Evolutionary conservation across 2,888 invertebrate genomes (phyloP), one percentile per base, ranked within the genome.

Genomic region (Stramonita haemastoma): DNA sequence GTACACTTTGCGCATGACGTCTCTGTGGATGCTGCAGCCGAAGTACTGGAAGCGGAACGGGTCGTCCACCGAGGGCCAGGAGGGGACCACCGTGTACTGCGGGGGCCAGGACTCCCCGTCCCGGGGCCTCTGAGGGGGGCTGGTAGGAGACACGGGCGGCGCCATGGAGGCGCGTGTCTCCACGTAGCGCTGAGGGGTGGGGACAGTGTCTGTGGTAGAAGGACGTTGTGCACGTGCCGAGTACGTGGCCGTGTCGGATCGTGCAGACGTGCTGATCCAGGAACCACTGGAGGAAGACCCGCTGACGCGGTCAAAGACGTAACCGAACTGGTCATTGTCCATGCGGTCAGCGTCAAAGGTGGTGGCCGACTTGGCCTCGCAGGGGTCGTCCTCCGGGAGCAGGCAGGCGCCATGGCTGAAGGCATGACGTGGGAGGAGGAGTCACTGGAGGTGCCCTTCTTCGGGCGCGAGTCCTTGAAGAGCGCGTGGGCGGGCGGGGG

Each of bases 341-440:
- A 89, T 46, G 17, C 89, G 89, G 87, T 89, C 89, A 32, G 89
- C 89, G 81, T 89, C 89, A 56, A 87, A 77, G 22, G 89, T 81
- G 56, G 86, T 89, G 83, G 66, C 79, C 34, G 86, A 83, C 57
- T 46, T 29, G 2, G 87, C 79, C 15, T 57, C 60, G 56, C 2
- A n/a, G 32, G 17, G 29, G 29, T 88, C 83, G 15, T 81, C 83
- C 29, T 17, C 36, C 17, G 81, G 0, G 81, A 81, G 66, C 60
- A 56, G 36, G 60, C 60, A 15, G 77, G 56, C 34, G 79, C 46
- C n/a, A 22, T 32, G 11, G 60, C 66, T n/a, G 66, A 22, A 26
- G 81, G 81, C 36, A 57, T 22, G n/a, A 57, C 66, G 5, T 22
- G 34, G 26, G 73, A 73, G 1, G 87, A 87, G 0, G 46, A 66